These are phyloP conservation scores for Epinotia demarniana DNA, from an alignment of 2,888 invertebrate genomes.

Conservation along the genomic window DNA sequence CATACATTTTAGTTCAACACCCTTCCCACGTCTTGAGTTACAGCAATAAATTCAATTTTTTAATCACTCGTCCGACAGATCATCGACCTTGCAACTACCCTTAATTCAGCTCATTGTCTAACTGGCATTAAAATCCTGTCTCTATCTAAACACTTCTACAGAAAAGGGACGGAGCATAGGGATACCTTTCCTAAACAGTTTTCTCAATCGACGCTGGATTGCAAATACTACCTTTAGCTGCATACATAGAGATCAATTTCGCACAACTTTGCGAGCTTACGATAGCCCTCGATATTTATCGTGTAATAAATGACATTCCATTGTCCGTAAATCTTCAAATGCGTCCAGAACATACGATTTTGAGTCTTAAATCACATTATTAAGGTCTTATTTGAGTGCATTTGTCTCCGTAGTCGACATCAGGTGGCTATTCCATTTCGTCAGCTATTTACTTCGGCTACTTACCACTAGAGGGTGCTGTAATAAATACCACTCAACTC, in stretches of 20 bases:
- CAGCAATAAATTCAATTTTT: slow-evolving; percentile 35
- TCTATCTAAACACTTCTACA: slow-evolving; percentile 1
- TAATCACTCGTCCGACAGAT: slow-evolving; percentile 32
- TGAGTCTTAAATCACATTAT: slow-evolving; percentile 1
- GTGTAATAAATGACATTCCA: slow-evolving; percentile 31
- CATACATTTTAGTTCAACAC: slow-evolving; percentile 23
- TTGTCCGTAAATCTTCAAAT: slow-evolving; percentile 22
- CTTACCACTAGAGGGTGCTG: slow-evolving; percentile 36
- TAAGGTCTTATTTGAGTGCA: background rate
- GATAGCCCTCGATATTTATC: slow-evolving; percentile 26
- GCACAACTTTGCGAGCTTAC: background rate
- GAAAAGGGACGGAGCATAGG: slow-evolving; percentile 6
- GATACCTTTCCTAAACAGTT: slow-evolving; percentile 11
- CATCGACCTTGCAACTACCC: slow-evolving; percentile 36
- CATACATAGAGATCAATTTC: slow-evolving; percentile 18
- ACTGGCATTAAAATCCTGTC: slow-evolving; percentile 15
- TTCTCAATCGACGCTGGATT: slow-evolving; percentile 3
- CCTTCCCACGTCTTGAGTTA: slow-evolving; percentile 37
- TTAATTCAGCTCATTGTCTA: slow-evolving; percentile 11
- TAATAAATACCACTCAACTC: slow-evolving; percentile 38
- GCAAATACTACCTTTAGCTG: slow-evolving; percentile 7
- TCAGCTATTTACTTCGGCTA: slow-evolving; percentile 30
- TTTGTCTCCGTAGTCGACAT: slow-evolving; percentile 6
- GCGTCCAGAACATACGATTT: slow-evolving; percentile 3
- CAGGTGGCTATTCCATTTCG: slow-evolving; percentile 42